phyloP scores from a whole-genome alignment of 1,140 invertebrate genomes.

The Euwallacea similis region DNA sequence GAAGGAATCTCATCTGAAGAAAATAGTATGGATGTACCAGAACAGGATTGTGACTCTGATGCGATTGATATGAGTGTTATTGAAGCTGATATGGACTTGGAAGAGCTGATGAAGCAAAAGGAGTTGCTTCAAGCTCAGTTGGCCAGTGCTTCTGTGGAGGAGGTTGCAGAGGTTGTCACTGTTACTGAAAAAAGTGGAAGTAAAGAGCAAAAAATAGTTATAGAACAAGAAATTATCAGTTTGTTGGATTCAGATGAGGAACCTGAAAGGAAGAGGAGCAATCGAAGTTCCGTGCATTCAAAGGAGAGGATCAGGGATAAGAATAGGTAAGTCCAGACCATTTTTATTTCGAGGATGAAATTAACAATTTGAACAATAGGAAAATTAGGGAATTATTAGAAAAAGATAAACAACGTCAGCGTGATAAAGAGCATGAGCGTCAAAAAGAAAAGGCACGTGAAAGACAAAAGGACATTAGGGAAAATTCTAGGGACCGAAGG shows the following conservation, averaged over 20 bases:
- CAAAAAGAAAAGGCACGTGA: conserved; percentile 51
- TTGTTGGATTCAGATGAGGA: conserved; percentile 52
- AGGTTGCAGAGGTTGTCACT: conserved; percentile 40
- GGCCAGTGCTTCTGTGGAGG: conserved; percentile 55
- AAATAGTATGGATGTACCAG: conserved; percentile 64
- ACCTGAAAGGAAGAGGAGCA: conserved; percentile 45
- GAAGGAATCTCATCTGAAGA: conserved; percentile 69
- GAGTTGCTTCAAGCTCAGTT: conserved; percentile 68
- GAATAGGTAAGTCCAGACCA: conserved; percentile 35
- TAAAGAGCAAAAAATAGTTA: conserved; percentile 26
- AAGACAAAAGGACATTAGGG: conserved; percentile 46
- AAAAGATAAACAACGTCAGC: conserved; percentile 35
- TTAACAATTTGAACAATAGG: conserved; percentile 1
- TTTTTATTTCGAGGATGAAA: background rate
- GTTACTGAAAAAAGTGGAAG: conserved; percentile 32
- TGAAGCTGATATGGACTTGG: conserved; percentile 84
- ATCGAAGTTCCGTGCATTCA: conserved; percentile 9
- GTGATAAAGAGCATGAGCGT: conserved; percentile 26
- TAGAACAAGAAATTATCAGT: conserved; percentile 50
- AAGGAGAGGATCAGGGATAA: conserved; percentile 29
- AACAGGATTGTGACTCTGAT: conserved; percentile 72
- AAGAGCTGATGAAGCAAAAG: conserved; percentile 87
- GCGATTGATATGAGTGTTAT: conserved; percentile 72
- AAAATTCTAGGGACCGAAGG: conserved; percentile 6
- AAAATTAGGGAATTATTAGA: conserved; percentile 36